These are phyloP conservation scores for Agrenia bidenticulata DNA, from an alignment of 2,888 invertebrate species.

Conservation along the genomic window DNA sequence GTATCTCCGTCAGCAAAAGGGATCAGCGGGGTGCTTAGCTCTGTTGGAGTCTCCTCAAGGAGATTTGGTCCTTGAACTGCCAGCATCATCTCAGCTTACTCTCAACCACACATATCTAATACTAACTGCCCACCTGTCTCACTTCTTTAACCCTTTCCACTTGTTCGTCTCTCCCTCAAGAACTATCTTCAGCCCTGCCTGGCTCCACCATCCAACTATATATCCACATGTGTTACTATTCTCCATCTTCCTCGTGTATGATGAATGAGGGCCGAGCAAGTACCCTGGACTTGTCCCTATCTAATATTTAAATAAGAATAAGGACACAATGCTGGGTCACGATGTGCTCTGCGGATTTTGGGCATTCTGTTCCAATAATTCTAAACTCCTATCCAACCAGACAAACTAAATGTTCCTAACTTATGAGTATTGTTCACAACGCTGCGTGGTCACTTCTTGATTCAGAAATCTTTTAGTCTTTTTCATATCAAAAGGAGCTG, in stretches of 20 bases:
- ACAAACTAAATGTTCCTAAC: no score
- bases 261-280: no score
- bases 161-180: neutral
- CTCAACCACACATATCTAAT: conserved; percentile 18
- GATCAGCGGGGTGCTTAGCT: conserved; percentile 51
- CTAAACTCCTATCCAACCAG: no score
- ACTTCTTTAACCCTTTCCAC: conserved; percentile 43
- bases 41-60: conserved; percentile 51
- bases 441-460: conserved; percentile 5
- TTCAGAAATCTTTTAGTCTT: conserved; percentile 20
- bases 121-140: conserved; percentile 17
- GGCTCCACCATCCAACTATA: no score
- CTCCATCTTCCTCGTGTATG: no score
- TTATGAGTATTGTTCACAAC: conserved; percentile 32
- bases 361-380: no score
- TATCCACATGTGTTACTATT: no score
- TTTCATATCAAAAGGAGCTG: neutral
- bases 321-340: no score
- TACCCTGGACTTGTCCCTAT: no score
- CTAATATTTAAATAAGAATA: no score
- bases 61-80: conserved; percentile 52
- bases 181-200: no score
- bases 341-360: no score
- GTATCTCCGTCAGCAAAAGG: conserved; percentile 31
- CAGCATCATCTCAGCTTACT: conserved; percentile 29